Base-by-base conservation (phyloP, 2,888 invertebrate genomes). In the Odontothrips loti region DNA sequence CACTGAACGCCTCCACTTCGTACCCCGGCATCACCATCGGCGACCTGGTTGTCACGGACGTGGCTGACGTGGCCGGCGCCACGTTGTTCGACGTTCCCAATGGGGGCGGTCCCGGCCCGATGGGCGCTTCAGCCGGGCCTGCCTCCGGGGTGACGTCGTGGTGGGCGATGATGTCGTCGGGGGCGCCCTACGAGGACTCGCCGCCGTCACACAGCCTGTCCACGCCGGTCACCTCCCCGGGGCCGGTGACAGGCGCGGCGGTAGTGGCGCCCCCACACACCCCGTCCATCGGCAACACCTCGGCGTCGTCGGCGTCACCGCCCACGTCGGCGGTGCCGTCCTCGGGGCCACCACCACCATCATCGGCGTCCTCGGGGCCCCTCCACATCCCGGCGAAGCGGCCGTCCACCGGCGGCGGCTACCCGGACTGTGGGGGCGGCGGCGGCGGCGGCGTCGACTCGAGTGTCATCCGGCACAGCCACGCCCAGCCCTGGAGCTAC, bases 381-480 rank as follows among this genome's bases (percentile, higher is more conserved):
- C 90, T 96, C 83, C 96, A 96, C 90, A 96, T 96, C 89, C 96
- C 96, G 84, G 96, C 96, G 86, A 96, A 96, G 89, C 91, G 95
- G 86, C 89, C 90, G 82, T 88, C 89, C 47, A 89, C 87, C 90
- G 82, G 89, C 89, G 86, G 88, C 88, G 88, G 89, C 89, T 75
- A 89, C 90, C 90, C 89, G 90, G 90, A 88, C 88, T 89, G 90
- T 90, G 90, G 87, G 87, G 88, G 86, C 87, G 87, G 88, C 89
- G 88, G 89, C 89, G 89, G 88, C 89, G 91, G 86, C 79, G 87
- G 88, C 87, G 87, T 87, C 43, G 87, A 87, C 83, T 75, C 68
- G 27, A 27, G 23, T 27, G 68, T 75, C 68, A 75, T 75, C 68
- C 68, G 68, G 27, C 68, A 75, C 27, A 27, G 68, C 27, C 68